Conservation (phyloP, 2,113 vertebrate genomes). For the Acrocephalus arundinaceus region DNA sequence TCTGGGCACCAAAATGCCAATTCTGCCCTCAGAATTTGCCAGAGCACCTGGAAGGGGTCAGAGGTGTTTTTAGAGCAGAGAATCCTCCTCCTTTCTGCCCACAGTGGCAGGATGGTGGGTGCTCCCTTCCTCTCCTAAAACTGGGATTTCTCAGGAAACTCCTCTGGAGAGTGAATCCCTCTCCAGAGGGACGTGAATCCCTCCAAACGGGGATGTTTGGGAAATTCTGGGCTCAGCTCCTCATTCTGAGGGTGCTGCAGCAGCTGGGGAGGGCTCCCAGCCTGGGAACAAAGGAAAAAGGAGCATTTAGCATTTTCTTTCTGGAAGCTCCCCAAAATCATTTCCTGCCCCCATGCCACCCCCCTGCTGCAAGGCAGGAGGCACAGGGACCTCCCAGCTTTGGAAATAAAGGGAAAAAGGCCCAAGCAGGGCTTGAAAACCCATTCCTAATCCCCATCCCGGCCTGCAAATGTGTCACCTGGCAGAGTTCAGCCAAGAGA, state of each 20-base stretch:
- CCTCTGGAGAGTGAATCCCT: accelerated
- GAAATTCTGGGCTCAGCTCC: background rate
- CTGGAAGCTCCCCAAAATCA: background rate
- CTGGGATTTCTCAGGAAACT: background rate
- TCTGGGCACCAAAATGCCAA: background rate
- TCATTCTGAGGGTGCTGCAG: background rate
- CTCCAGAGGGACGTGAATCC: too few species aligned
- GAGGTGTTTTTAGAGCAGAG: background rate
- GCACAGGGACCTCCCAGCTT: background rate
- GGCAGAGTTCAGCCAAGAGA: background rate
- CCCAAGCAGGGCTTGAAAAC: background rate
- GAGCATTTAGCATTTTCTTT: accelerated
- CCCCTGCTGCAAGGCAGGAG: background rate
- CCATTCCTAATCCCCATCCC: background rate
- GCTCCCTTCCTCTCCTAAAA: background rate
- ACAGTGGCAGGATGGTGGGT: background rate
- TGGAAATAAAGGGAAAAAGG: accelerated
- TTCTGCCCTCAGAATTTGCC: background rate
- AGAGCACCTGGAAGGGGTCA: background rate
- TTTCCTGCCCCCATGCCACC: background rate
- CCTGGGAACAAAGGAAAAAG: background rate
- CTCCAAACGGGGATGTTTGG: background rate
- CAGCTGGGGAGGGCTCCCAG: background rate
- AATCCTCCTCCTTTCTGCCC: background rate
- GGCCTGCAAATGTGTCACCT: background rate